Conservation (phyloP, 2,113 vertebrate genomes). For the Apeltes quadracus region DNA sequence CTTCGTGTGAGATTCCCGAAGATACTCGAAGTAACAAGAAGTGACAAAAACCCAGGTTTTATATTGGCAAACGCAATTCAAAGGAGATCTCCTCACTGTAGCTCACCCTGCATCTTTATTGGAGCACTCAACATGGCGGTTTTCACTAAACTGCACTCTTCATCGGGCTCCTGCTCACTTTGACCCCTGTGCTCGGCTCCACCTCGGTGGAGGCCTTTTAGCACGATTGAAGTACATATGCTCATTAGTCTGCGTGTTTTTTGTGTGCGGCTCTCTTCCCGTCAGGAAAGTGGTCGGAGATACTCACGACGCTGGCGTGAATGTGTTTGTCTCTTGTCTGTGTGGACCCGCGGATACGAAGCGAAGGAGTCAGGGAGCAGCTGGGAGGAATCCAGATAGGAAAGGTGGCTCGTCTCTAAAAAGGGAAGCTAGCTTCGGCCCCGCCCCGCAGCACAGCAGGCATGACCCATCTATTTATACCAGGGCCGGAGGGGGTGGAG, state of each 20-base stretch:
- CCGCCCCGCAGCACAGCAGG: constrained; percentile 51
- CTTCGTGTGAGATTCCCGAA: neutral
- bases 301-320: neutral
- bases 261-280: neutral
- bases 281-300: neutral
- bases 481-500: constrained; percentile 56
- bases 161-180: neutral
- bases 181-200: neutral
- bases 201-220: neutral
- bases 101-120: neutral
- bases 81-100: neutral
- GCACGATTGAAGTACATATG: neutral
- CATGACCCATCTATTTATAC: constrained; percentile 80
- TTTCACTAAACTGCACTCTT: neutral
- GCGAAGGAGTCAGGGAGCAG: constrained; percentile 37
- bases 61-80: neutral
- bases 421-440: constrained; percentile 56
- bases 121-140: neutral
- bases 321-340: neutral
- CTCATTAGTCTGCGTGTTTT: constrained; percentile 9
- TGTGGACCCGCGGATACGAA: neutral
- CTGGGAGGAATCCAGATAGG: constrained; percentile 68
- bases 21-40: neutral
- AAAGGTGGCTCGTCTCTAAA: constrained; percentile 58
- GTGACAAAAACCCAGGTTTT: neutral